These are phyloP conservation scores for Tachyglossus aculeatus DNA, from an alignment of 2,797 vertebrate species.

Conservation along the genomic window DNA sequence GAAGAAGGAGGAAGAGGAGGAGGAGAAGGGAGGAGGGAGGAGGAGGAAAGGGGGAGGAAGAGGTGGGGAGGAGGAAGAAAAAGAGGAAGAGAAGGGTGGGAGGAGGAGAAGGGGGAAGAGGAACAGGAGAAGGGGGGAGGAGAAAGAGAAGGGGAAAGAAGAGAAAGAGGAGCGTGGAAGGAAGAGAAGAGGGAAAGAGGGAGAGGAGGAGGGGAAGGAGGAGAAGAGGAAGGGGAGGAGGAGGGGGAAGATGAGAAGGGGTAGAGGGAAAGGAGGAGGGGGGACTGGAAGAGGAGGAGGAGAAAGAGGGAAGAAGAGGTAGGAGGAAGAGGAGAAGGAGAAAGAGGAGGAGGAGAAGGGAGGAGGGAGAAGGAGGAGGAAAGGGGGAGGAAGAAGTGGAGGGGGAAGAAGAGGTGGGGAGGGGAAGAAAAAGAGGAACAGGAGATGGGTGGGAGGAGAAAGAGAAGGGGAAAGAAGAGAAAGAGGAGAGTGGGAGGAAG, in stretches of 20 bases:
- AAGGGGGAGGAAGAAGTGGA: neutral
- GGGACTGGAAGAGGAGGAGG: neutral
- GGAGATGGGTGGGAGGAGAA: too few species aligned
- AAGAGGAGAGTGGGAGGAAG: neutral
- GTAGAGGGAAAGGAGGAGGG: neutral
- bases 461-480: neutral
- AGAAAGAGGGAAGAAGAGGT: too few species aligned
- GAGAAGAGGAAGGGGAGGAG: neutral
- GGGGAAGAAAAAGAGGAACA: too few species aligned
- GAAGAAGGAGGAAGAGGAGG: too few species aligned
- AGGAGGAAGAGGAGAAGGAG: neutral
- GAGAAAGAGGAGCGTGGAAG: neutral
- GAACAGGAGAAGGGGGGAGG: neutral
- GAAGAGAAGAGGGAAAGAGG: constrained; percentile 44
- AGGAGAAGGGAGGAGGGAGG: neutral
- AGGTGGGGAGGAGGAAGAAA: neutral
- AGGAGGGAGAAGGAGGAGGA: neutral
- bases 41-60: neutral
- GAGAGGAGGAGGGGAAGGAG: constrained; percentile 1
- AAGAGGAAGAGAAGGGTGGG: too few species aligned
- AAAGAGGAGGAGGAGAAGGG: neutral
- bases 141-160: neutral
- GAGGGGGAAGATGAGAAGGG: neutral
- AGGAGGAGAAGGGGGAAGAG: neutral
- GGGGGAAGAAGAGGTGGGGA: neutral